Percentiles rank a stretch among this genome's conserved stretches.
Conservation (phyloP, 2,888 invertebrate genomes). For the Cephonodes hylas region DNA sequence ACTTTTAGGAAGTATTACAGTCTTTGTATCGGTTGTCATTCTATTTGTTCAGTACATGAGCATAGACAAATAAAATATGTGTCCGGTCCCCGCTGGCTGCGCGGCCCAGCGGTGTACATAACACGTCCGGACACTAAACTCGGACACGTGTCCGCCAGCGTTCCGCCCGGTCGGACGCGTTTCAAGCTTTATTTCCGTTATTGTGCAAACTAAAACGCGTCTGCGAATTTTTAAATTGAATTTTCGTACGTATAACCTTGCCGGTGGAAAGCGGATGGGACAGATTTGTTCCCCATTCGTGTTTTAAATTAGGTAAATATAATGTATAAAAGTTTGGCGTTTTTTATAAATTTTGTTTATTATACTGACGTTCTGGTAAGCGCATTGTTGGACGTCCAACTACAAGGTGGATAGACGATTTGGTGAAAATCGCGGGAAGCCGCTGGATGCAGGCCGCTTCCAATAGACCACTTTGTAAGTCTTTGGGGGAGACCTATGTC, state of each 20-base stretch:
- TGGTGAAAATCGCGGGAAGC: too few species aligned
- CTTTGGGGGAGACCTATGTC: too few species aligned
- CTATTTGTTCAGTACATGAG: neutral
- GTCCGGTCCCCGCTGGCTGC: conserved; percentile 13
- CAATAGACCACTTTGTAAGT: too few species aligned
- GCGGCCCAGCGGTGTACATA: conserved; percentile 23
- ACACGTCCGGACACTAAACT: conserved; percentile 42
- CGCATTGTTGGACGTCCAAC: too few species aligned
- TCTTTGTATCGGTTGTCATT: too few species aligned
- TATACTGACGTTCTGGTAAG: too few species aligned
- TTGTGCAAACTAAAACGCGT: conserved; percentile 36
- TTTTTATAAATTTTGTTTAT: neutral
- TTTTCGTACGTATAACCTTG: conserved; percentile 25
- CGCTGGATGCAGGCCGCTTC: too few species aligned
- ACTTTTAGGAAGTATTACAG: too few species aligned
- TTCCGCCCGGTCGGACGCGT: conserved; percentile 35
- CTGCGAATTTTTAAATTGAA: conserved; percentile 37
- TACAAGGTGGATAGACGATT: too few species aligned
- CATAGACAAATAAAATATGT: neutral
- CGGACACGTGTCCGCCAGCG: conserved; percentile 36
- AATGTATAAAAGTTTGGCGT: neutral
- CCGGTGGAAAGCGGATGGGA: conserved; percentile 3
- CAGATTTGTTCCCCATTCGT: neutral
- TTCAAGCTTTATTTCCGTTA: conserved; percentile 47
- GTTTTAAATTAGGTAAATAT: neutral